phyloP scores from a whole-genome alignment of 92 coral and sea anemone genomes.

The Epizoanthus illoricatus region DNA sequence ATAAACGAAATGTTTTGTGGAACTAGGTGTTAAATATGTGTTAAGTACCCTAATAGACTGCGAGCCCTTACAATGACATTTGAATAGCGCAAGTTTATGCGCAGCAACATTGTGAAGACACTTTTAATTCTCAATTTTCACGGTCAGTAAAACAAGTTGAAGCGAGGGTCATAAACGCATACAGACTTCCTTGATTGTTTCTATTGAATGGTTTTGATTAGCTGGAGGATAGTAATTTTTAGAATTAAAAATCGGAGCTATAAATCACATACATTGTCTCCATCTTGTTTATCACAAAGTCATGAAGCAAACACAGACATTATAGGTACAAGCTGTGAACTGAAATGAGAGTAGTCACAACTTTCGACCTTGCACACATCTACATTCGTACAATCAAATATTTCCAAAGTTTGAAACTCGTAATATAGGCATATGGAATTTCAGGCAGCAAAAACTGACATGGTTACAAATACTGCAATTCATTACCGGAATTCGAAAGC shows the following conservation, averaged over 20 bases:
- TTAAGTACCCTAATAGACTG: slow-evolving; percentile 11
- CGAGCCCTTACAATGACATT: neutral
- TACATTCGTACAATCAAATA: too few species aligned
- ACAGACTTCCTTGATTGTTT: neutral
- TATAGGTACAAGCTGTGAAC: too few species aligned
- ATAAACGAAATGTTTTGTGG: slow-evolving; percentile 4
- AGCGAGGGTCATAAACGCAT: neutral
- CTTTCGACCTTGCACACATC: too few species aligned
- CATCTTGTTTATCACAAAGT: neutral
- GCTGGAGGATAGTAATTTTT: neutral
- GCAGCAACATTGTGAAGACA: neutral
- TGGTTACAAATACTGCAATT: too few species aligned
- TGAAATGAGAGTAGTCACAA: too few species aligned
- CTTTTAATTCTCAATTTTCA: neutral
- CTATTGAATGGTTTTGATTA: neutral
- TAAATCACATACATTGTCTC: neutral
- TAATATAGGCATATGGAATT: too few species aligned
- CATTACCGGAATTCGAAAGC: too few species aligned
- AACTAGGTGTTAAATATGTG: slow-evolving; percentile 22
- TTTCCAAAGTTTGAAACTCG: too few species aligned
- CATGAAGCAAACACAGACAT: too few species aligned
- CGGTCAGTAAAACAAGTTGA: neutral
- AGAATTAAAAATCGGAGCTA: neutral
- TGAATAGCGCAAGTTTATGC: neutral
- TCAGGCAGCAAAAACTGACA: too few species aligned